These are phyloP conservation scores for Coryphaenoides rupestris DNA, from an alignment of 2,113 vertebrate species.

Conservation along the genomic window DNA sequence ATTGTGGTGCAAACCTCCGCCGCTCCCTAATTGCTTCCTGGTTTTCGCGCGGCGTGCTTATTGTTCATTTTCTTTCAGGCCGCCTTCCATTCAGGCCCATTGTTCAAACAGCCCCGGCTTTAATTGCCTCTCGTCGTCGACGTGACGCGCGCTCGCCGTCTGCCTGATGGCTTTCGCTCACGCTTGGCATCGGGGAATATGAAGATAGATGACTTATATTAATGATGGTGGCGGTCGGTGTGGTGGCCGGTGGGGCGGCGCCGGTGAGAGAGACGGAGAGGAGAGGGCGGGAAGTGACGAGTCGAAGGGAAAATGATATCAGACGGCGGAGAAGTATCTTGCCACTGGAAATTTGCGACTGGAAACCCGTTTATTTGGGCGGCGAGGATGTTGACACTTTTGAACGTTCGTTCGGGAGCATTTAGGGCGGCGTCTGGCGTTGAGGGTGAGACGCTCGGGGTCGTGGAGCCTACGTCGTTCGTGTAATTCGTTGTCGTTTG, in stretches of 20 bases:
- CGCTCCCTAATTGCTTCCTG: constrained; percentile 50
- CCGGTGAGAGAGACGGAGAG: no score
- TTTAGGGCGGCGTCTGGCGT: no score
- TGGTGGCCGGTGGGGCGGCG: no score
- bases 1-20: constrained; percentile 55
- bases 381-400: no score
- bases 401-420: no score
- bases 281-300: constrained; percentile 4
- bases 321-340: no score
- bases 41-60: constrained; percentile 34
- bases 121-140: constrained; percentile 64
- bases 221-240: constrained; percentile 60
- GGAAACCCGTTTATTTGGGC: no score
- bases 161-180: constrained; percentile 54
- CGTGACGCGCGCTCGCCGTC: constrained; percentile 30
- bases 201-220: constrained; percentile 65
- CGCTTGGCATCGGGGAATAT: constrained; percentile 43
- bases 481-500: no score
- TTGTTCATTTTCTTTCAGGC: constrained; percentile 51
- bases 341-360: no score
- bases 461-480: no score
- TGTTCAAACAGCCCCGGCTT: constrained; percentile 56
- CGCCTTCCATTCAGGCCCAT: constrained; percentile 42
- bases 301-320: constrained; percentile 5
- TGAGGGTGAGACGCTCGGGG: no score